Evolutionary conservation across 2,888 invertebrate genomes (phyloP).

Genomic region (Hirtodrosophila confusa): DNA sequence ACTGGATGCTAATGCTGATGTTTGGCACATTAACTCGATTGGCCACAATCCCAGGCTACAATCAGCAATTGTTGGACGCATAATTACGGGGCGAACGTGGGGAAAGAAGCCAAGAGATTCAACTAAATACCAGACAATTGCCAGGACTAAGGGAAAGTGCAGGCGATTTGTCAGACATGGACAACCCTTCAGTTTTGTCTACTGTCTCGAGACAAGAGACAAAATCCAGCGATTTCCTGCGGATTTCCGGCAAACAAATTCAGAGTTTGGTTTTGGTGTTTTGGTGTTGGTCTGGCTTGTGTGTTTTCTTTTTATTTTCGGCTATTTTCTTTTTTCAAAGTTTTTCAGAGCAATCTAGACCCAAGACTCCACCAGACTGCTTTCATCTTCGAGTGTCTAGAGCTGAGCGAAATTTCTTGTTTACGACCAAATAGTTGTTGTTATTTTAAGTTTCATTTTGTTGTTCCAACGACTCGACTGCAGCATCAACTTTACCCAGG

Average conservation of each 20-base stretch:
- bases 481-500: conserved; percentile 63
- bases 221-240: conserved; percentile 79
- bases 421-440: conserved; percentile 79
- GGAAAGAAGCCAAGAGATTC: conserved; percentile 52
- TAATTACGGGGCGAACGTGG: conserved; percentile 69
- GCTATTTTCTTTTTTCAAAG: conserved; percentile 20
- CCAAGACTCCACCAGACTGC: conserved; percentile 49
- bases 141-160: conserved; percentile 33
- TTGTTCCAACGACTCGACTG: conserved; percentile 72
- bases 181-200: conserved; percentile 65
- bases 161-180: conserved; percentile 51
- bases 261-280: conserved; percentile 63
- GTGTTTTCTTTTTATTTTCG: conserved; percentile 10
- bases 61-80: conserved; percentile 67
- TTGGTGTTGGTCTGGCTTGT: conserved; percentile 44
- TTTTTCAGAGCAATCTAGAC: conserved; percentile 45
- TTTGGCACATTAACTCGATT: conserved; percentile 74
- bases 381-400: conserved; percentile 70
- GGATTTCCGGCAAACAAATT: conserved; percentile 78
- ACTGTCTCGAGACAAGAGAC: conserved; percentile 35
- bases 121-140: conserved; percentile 58
- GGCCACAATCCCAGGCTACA: conserved; percentile 66
- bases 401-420: conserved; percentile 78
- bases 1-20: conserved; percentile 71
- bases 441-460: conserved; percentile 80